phyloP scores from a whole-genome alignment of 2,113 vertebrate genomes.

The Gavia stellata region DNA sequence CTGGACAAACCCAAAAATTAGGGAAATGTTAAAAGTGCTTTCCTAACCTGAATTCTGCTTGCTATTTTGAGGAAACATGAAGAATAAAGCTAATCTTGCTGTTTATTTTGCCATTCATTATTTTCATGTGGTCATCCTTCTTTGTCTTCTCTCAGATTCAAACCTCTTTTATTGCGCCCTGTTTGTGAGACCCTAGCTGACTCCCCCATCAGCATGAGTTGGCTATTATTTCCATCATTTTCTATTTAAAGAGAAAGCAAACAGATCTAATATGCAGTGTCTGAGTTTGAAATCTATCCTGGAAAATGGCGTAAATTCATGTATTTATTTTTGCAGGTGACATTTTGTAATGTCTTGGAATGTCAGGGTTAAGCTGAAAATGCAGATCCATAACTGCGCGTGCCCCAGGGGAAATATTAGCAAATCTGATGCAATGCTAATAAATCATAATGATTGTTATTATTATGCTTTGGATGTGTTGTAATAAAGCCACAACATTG shows the following conservation, averaged over 20 bases:
- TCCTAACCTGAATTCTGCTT: neutral
- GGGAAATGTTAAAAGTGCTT: neutral
- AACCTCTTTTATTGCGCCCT: neutral
- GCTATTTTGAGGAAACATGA: neutral
- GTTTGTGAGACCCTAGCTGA: neutral
- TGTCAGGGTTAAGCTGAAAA: neutral
- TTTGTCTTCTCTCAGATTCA: neutral
- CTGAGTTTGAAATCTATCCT: neutral
- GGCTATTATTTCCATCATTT: neutral
- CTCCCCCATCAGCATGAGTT: neutral
- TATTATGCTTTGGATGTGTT: neutral
- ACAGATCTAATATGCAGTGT: neutral
- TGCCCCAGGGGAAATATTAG: neutral
- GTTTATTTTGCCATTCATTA: neutral
- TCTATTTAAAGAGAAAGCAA: constrained; percentile 48
- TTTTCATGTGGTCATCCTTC: neutral
- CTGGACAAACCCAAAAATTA: neutral
- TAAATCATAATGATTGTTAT: constrained; percentile 16
- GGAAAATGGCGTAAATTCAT: neutral
- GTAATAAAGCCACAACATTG: neutral
- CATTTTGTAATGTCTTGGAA: neutral
- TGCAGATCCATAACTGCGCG: neutral
- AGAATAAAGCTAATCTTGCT: neutral
- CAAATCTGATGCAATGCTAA: constrained; percentile 7
- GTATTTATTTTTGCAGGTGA: constrained; percentile 37